Base-by-base conservation (phyloP, 2,113 vertebrate genomes). In the Macquaria australasica region DNA sequence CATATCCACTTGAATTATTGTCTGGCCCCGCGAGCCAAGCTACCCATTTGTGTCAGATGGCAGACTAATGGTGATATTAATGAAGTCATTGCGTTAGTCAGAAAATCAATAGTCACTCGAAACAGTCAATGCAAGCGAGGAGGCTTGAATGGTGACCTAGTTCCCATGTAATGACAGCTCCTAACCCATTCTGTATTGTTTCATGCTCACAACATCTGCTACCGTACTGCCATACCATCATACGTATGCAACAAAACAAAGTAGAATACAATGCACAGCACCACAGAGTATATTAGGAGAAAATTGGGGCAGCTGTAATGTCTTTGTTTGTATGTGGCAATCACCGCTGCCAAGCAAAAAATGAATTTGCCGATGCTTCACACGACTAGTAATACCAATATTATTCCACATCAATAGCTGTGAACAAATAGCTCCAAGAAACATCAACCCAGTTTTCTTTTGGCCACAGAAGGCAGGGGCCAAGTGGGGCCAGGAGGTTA, bases 11-110 rank as follows among this genome's bases (percentile, higher is more conserved):
- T 88, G 87, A 92, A 78, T 89, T 91, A 91, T 91, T 89, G 89
- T 91, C 87, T 89, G 89, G 81, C 84, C 88, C 81, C 43, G 81
- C 88, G 5, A 81, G 86, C 88, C 89, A 76, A 85, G 87, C 88
- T 90, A 77, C 81, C 94, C 91, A 91, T 93, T 94, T 92, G 91
- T 94, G 94, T 95, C 95, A 95, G 91, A 93, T 95, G 95, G 93
- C 79, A 93, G 92, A 93, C 92, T 94, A 94, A 95, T 95, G 90
- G 91, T 91, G 93, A 95, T 95, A 95, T 95, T 96, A 96, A 96
- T 96, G 93, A 94, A 95, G 95, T 95, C 95, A 95, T 95, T 94
- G 94, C 93, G 95, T 94, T 89, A 89, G 95, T 96, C 96, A 95
- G 93, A 96, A 96, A 96, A 96, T 96, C 95, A 95, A 96, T 96